Evolutionary conservation across 2,113 vertebrate species (phyloP), one percentile per base, ranked within the genome.

Genomic region (Podocnemis expansa): DNA sequence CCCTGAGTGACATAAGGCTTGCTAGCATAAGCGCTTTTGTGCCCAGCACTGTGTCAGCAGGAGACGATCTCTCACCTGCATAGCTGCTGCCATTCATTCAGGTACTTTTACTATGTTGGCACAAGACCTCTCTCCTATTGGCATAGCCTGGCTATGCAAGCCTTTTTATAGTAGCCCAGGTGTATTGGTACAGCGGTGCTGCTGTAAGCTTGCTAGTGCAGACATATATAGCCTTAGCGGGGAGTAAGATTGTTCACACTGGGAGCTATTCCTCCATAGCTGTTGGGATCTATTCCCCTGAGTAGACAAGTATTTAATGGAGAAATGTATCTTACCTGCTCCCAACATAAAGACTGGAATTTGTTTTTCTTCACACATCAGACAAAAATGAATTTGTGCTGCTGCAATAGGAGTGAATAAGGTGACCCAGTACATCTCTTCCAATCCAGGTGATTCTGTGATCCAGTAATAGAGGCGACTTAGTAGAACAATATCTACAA

Each of bases 261-360:
- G 60, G 31, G 60, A n/a, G 17, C 34, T 67, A 17, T 52, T 52
- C 51, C 14, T 51, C 49, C 11, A 12, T 51, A 17, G 16, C 31
- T 63, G 34, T 63, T 63, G 29, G 34, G 60, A 34, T 16, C 16
- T 67, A 67, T 67, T 19, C n/a, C 60, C 34, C 31, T 19, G 34
- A 22, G n/a, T 38, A 70, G 63, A 70, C 17, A 38, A 70, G 63
- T 8, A 38, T 4, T 38, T 70, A 21, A 70, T 38, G 63, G 4
- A 52, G 51, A 52, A 52, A 52, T 56, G n/a, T n/a, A 34, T 10
- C 45, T 80, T n/a, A 76, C 27, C 34, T 79, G 29, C 78, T 27
- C 90, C n/a, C 21, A 41, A 11, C 21, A 6, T 4, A 2, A 12
- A 9, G 24, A 0, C 22, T 52, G 47, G 43, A 34, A 63, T 8